These are phyloP conservation scores for Catharus ustulatus DNA, from an alignment of 2,797 vertebrate species.

Conservation along the genomic window DNA sequence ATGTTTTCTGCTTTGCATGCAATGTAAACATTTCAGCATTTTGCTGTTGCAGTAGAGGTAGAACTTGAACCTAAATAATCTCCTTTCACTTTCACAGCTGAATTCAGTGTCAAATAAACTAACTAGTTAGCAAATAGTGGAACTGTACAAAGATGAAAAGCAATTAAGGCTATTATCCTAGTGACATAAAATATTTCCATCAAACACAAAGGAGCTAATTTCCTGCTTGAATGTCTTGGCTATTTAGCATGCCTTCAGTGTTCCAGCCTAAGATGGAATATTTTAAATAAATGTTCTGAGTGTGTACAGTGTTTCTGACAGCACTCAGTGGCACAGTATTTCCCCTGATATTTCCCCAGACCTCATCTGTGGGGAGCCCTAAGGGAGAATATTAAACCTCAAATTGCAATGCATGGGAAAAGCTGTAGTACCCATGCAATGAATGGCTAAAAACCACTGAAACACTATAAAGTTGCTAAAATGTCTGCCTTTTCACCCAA, in stretches of 20 bases:
- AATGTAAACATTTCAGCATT: background rate
- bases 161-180: slow-evolving; percentile 2
- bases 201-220: background rate
- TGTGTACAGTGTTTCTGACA: background rate
- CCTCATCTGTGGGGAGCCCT: background rate
- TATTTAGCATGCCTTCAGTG: background rate
- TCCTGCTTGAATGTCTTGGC: background rate
- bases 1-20: background rate
- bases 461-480: background rate
- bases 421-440: background rate
- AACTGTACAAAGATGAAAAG: slow-evolving; percentile 3
- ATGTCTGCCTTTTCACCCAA: background rate
- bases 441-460: background rate
- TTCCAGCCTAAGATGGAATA: background rate
- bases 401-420: background rate
- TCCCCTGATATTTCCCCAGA: background rate
- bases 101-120: background rate
- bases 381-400: background rate
- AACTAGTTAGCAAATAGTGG: background rate
- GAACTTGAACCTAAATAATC: background rate
- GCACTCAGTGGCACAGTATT: background rate
- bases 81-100: background rate
- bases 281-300: background rate
- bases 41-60: background rate
- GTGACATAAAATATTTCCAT: background rate